phyloP scores from a whole-genome alignment of 2,888 invertebrate species.

The Desoria tigrina region DNA sequence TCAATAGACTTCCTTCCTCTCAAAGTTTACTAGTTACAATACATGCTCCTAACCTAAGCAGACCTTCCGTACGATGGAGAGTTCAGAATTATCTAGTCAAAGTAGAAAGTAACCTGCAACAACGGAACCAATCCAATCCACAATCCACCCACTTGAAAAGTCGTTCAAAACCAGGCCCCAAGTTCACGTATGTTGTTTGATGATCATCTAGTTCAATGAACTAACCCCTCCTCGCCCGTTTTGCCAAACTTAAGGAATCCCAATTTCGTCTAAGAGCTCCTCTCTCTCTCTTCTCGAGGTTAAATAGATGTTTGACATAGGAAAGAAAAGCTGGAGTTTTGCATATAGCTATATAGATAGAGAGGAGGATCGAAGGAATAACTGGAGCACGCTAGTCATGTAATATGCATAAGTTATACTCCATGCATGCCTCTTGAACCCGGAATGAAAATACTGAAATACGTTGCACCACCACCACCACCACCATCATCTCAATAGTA shows the following conservation, averaged over 20 bases:
- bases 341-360: too few relatives aligned
- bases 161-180: not conserved
- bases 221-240: not conserved
- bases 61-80: too few relatives aligned
- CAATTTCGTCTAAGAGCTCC: constrained; percentile 17
- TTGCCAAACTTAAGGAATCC: constrained; percentile 8
- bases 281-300: not conserved
- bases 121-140: too few relatives aligned
- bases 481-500: too few relatives aligned
- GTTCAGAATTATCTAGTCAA: too few relatives aligned
- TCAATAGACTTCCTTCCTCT: too few relatives aligned
- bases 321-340: constrained; percentile 9
- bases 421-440: constrained; percentile 4
- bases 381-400: constrained; percentile 16
- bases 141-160: too few relatives aligned
- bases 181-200: not conserved
- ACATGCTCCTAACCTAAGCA: too few relatives aligned
- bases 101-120: too few relatives aligned
- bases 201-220: constrained; percentile 7
- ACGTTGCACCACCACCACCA: too few relatives aligned
- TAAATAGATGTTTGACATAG: constrained; percentile 16
- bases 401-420: constrained; percentile 13
- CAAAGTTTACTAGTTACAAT: too few relatives aligned
- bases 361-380: constrained; percentile 3
- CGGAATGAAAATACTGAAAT: not conserved